These are phyloP conservation scores for Drosophila buzzatii DNA, from an alignment of 2,888 invertebrate species.

Conservation along the genomic window DNA sequence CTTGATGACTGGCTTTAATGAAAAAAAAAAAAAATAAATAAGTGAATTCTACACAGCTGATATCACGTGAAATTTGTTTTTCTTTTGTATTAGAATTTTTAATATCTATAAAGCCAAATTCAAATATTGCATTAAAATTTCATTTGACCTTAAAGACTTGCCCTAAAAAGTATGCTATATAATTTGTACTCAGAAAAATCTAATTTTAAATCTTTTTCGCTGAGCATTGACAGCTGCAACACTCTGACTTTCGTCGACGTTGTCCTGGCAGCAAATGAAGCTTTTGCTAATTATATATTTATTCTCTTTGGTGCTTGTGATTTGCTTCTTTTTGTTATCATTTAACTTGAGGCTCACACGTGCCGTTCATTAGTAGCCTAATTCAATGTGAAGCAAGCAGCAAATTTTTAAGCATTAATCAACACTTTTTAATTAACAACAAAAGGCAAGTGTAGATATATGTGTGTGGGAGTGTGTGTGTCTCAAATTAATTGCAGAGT, in stretches of 20 bases:
- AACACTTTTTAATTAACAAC: conserved; percentile 44
- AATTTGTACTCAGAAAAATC: not conserved
- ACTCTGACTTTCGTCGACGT: not conserved
- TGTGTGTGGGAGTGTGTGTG: conserved; percentile 2
- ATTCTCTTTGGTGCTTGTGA: not conserved
- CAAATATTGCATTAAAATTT: not conserved
- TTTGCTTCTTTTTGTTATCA: not conserved
- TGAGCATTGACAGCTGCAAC: too few species aligned
- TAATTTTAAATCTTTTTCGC: not conserved
- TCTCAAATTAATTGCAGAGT: conserved; percentile 56
- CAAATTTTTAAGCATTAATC: conserved; percentile 56
- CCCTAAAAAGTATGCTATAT: not conserved
- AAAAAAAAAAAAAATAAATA: too few species aligned
- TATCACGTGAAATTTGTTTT: too few species aligned
- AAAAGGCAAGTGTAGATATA: not conserved
- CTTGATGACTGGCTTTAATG: too few species aligned
- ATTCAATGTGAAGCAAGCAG: conserved; percentile 54
- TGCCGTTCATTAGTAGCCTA: conserved; percentile 60
- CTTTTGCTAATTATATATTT: conserved; percentile 11
- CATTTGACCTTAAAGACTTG: not conserved
- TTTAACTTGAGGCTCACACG: conserved; percentile 41
- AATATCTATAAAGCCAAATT: too few species aligned
- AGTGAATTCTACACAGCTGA: too few species aligned
- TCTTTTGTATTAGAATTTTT: too few species aligned
- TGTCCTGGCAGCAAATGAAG: conserved; percentile 7